Percentiles rank a stretch among this genome's conserved stretches.
Evolutionary conservation across 1,140 invertebrate genomes (phyloP).

Genomic region (Mercenaria mercenaria): DNA sequence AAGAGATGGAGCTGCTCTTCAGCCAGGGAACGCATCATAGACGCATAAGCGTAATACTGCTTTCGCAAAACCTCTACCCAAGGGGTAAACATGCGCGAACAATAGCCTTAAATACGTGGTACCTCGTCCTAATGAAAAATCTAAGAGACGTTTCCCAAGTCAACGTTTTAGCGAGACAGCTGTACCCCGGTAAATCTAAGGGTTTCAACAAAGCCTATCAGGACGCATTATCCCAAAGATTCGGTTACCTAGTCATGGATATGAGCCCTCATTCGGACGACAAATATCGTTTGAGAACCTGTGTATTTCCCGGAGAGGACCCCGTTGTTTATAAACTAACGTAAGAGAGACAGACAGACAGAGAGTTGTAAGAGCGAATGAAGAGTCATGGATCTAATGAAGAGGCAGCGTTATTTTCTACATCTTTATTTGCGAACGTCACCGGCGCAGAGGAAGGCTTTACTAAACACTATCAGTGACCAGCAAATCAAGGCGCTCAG

Average conservation of each 20-base stretch:
- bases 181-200: not conserved
- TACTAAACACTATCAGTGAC: not conserved
- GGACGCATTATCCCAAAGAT: not conserved
- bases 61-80: not conserved
- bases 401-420: not conserved
- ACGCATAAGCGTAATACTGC: not conserved
- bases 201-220: slow-evolving; percentile 20
- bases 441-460: not conserved
- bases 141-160: slow-evolving; percentile 3
- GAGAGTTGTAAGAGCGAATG: not conserved
- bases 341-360: not conserved
- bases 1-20: slow-evolving; percentile 1
- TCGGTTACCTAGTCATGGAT: slow-evolving; percentile 36
- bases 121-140: slow-evolving; percentile 5
- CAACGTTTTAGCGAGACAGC: not conserved
- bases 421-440: not conserved
- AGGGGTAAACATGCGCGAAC: not conserved
- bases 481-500: not conserved
- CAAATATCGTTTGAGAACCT: slow-evolving; percentile 15
- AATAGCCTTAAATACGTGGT: slow-evolving; percentile 25
- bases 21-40: not conserved
- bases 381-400: not conserved
- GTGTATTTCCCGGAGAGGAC: slow-evolving; percentile 26
- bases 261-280: not conserved
- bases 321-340: not conserved